Evolutionary conservation across 2,888 invertebrate genomes (phyloP).

Genomic region (Amphipoea oculea): DNA sequence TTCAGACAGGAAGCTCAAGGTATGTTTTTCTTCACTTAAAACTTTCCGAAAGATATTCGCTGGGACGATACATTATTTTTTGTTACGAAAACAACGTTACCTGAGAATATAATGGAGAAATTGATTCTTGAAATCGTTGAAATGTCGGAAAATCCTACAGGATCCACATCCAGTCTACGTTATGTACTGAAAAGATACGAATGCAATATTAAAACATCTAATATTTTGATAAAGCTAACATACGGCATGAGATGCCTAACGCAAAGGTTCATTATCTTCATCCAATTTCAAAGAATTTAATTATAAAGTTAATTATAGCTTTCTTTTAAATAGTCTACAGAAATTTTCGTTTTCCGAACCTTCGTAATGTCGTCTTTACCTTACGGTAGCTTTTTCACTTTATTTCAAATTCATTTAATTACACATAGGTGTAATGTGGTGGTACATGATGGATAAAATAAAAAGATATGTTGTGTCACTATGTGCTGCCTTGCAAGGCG

Average conservation of each 20-base stretch:
- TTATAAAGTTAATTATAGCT: slow-evolving; percentile 8
- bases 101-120: background rate
- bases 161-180: background rate
- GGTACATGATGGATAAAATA: too few relatives aligned
- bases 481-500: too few relatives aligned
- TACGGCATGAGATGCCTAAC: background rate
- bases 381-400: slow-evolving; percentile 14
- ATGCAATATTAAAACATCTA: background rate
- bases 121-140: background rate
- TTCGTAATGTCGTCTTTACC: background rate
- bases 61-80: background rate
- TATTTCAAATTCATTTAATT: background rate
- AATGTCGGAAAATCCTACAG: background rate
- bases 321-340: background rate
- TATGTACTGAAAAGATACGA: background rate
- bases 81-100: background rate
- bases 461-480: too few relatives aligned
- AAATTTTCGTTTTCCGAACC: background rate
- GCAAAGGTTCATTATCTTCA: slow-evolving; percentile 19
- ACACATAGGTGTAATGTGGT: too few relatives aligned
- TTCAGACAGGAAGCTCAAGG: slow-evolving; percentile 96
- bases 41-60: background rate
- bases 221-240: slow-evolving; percentile 9
- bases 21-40: slow-evolving; percentile 78
- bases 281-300: slow-evolving; percentile 23